phyloP scores from a whole-genome alignment of 2,797 vertebrate species.

The Platalea minor region DNA sequence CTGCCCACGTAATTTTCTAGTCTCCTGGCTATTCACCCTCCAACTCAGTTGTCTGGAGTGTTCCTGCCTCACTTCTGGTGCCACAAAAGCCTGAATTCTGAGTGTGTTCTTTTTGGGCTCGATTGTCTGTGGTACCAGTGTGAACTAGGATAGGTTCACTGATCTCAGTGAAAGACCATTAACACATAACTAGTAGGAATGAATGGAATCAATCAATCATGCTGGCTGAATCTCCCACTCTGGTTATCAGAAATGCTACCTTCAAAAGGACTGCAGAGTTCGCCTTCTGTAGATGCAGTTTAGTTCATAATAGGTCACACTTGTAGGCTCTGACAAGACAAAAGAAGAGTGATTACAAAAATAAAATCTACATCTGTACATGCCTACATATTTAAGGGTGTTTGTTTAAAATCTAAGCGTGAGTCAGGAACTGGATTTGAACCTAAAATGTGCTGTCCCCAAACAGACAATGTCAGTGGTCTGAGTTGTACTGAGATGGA shows the following conservation, averaged over 20 bases:
- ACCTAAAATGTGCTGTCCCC: not conserved
- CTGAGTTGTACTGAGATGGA: not conserved
- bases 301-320: not conserved
- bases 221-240: not conserved
- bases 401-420: not conserved
- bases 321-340: not conserved
- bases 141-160: not conserved
- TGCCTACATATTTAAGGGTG: not conserved
- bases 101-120: not conserved
- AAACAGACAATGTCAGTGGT: not conserved
- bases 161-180: not conserved
- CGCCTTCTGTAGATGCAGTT: not conserved
- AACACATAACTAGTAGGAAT: not conserved
- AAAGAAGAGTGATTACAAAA: not conserved
- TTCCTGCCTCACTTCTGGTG: not conserved
- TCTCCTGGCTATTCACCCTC: not conserved
- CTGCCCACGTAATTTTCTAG: conserved; percentile 25
- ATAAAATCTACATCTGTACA: not conserved
- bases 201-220: not conserved
- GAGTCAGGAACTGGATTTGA: not conserved
- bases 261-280: not conserved
- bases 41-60: not conserved
- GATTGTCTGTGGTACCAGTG: not conserved
- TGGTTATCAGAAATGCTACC: not conserved
- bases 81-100: not conserved